Evolutionary conservation across 2,888 invertebrate genomes (phyloP), one percentile per base, ranked within the genome.

Genomic region (Tillus elongatus): DNA sequence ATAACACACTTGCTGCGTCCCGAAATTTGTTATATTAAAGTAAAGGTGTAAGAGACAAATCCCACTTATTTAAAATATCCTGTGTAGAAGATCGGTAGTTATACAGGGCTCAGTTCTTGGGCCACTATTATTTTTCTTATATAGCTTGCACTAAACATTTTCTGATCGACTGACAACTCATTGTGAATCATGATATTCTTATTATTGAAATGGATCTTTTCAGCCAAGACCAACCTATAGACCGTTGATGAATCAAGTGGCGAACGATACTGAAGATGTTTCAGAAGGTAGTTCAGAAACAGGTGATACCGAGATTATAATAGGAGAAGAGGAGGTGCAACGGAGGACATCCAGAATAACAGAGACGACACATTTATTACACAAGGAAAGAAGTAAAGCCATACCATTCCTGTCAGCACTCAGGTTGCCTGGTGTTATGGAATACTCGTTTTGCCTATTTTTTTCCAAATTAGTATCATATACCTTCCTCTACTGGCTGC

Each of bases 391-490:
- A 28, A 30, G 43, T n/a, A n/a, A n/a, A 49, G 83, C 89, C 2
- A 79, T 91, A 44, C 81, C 86, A 15, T 82, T 90, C 51, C 45
- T 74, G 0, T 77, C 76, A 40, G 95, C 95, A 15, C 66, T 90
- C 1, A 67, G 69, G 51, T 92, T 95, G 56, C 93, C 95, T 0
- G 95, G 95, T 15, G 96, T 97, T 2, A 49, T 91, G 2, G 93
- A 95, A 68, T 97, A 86, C 68, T 89, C 95, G 0, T 62, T 95
- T 29, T 89, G 89, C 29, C 73, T 96, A 27, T 96, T 96, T 68
- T 96, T 96, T 66, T 88, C 93, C 9, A 97, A 97, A 66, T 74
- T 96, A 26, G 95, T 96, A 55, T 90, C 90, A 63, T 96, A 97
- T 60, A 96, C 95, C 40, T 96, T 96, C 69, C 75, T 96, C 33